Percentiles rank a stretch among this genome's conserved stretches.
Conservation (phyloP, 2,113 vertebrate genomes). For the Lasiurus borealis region DNA sequence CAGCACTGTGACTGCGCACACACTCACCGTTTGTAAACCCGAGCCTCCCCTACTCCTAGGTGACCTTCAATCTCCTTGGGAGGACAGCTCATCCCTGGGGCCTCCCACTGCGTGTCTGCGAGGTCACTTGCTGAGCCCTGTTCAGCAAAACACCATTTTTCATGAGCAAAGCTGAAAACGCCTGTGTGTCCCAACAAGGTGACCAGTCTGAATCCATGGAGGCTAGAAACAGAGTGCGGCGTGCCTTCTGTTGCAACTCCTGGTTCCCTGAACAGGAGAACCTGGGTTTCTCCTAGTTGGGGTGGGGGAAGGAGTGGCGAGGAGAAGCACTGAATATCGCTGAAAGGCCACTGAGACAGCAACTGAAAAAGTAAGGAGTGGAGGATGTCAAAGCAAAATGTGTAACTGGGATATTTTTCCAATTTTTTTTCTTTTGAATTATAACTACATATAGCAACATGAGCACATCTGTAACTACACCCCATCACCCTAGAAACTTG, state of each 20-base stretch:
- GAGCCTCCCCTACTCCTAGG: not conserved
- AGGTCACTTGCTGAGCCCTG: not conserved
- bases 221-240: not conserved
- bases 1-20: not conserved
- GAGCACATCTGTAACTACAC: not conserved
- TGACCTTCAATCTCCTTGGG: slow-evolving; percentile 20
- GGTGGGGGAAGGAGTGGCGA: too few species aligned
- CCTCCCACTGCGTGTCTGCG: not conserved
- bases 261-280: not conserved
- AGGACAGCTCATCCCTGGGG: not conserved
- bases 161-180: slow-evolving; percentile 34
- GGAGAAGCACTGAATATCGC: not conserved
- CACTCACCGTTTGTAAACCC: not conserved
- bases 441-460: not conserved
- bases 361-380: not conserved
- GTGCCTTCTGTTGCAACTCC: not conserved
- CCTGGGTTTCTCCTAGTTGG: not conserved
- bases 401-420: not conserved
- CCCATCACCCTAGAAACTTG: not conserved
- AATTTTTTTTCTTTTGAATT: not conserved
- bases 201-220: not conserved
- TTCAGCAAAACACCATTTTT: slow-evolving; percentile 55
- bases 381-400: not conserved
- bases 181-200: not conserved
- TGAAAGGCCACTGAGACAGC: not conserved